Conservation (phyloP, 2,797 vertebrate species). For the Vespertilio murinus region DNA sequence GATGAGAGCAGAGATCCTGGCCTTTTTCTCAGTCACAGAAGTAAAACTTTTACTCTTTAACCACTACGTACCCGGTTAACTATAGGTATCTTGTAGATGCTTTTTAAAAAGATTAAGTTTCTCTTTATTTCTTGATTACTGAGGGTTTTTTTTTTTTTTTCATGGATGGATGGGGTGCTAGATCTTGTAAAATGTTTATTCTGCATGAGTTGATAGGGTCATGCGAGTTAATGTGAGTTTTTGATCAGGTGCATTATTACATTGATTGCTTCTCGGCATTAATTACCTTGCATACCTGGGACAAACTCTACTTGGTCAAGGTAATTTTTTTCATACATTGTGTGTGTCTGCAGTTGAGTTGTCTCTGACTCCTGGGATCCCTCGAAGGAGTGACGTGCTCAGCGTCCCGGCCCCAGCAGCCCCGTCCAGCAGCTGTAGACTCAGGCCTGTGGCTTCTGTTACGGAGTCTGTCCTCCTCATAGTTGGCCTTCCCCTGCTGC, state of each 20-base stretch:
- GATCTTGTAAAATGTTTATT: neutral
- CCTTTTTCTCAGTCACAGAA: neutral
- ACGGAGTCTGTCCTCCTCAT: neutral
- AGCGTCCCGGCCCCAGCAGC: neutral
- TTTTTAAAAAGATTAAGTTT: neutral
- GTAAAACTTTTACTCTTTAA: neutral
- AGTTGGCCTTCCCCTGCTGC: neutral
- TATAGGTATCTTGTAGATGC: neutral
- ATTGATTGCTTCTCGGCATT: neutral
- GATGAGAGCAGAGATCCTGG: neutral
- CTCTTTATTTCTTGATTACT: neutral
- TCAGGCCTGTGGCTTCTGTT: neutral
- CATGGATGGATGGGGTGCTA: neutral
- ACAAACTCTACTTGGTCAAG: neutral
- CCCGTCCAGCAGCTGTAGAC: neutral
- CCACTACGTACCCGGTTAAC: neutral
- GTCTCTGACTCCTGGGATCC: too few species aligned
- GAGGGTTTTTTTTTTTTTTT: conserved; percentile 15
- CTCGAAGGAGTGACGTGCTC: neutral
- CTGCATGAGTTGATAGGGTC: neutral
- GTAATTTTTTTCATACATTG: neutral
- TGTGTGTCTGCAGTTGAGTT: neutral
- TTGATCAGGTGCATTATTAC: neutral
- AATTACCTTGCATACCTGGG: neutral
- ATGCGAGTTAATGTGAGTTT: neutral